These are phyloP conservation scores for Danaus melanippus DNA, from an alignment of 1,140 invertebrate genomes.

Conservation along the genomic window DNA sequence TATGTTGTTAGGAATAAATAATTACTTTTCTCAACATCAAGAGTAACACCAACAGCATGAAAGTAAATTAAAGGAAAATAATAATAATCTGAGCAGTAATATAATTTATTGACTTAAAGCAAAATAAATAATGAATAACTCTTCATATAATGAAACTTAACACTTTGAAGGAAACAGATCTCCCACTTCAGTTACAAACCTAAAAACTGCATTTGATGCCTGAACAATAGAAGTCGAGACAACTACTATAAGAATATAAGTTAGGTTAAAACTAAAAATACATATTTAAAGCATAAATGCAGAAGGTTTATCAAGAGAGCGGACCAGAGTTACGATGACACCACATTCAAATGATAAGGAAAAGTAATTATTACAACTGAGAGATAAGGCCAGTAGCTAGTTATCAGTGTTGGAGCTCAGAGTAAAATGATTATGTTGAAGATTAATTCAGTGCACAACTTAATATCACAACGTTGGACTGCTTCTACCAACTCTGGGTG, in stretches of 20 bases:
- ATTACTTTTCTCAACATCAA: no score
- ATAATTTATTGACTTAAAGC: constrained; percentile 27
- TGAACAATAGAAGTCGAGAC: constrained; percentile 6
- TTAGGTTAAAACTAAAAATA: constrained; percentile 18
- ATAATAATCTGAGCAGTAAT: constrained; percentile 16
- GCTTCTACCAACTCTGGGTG: constrained; percentile 7
- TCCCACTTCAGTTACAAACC: neutral
- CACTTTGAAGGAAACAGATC: constrained; percentile 4
- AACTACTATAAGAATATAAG: constrained; percentile 11
- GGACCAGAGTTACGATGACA: constrained; percentile 22
- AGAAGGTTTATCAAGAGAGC: constrained; percentile 31
- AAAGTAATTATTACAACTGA: constrained; percentile 33
- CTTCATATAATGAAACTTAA: constrained; percentile 7
- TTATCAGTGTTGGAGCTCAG: constrained; percentile 1
- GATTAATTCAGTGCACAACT: constrained; percentile 4
- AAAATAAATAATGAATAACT: constrained; percentile 20
- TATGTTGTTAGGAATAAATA: no score
- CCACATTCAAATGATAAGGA: constrained; percentile 29
- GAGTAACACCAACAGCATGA: no score
- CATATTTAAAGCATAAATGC: constrained; percentile 39
- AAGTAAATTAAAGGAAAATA: no score
- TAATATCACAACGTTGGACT: constrained; percentile 16
- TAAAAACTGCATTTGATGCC: constrained; percentile 1
- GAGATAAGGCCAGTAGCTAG: constrained; percentile 22
- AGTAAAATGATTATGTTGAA: constrained; percentile 5